Conservation (phyloP, 2,113 vertebrate species). For the Helogale parvula region DNA sequence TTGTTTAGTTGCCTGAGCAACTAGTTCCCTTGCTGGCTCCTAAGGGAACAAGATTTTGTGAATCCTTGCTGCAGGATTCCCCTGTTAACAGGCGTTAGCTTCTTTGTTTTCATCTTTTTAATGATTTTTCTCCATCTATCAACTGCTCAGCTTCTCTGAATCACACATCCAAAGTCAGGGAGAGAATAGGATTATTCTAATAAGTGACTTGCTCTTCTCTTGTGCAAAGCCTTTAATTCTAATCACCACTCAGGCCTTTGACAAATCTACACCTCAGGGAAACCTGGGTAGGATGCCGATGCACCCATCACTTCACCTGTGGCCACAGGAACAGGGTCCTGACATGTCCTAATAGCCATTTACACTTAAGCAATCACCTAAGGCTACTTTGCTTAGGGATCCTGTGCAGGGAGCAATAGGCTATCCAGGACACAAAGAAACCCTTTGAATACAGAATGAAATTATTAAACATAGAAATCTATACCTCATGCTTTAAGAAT, state of each 20-base stretch:
- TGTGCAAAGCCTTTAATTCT: background rate
- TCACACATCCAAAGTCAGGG: slow-evolving; percentile 4
- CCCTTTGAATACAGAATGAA: background rate
- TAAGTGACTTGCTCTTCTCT: background rate
- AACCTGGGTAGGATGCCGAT: background rate
- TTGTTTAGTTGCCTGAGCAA: background rate
- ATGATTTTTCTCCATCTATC: background rate
- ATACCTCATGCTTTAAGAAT: background rate
- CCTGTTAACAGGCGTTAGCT: background rate
- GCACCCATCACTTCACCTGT: background rate
- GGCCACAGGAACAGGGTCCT: background rate
- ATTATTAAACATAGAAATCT: background rate
- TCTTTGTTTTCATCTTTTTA: slow-evolving; percentile 16
- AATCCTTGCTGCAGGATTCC: background rate
- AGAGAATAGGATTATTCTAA: background rate
- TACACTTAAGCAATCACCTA: background rate
- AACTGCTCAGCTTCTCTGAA: slow-evolving; percentile 13
- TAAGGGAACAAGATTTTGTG: background rate
- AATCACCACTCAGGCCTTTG: background rate
- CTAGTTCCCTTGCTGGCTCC: background rate
- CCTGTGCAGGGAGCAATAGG: background rate
- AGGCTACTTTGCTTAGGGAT: background rate
- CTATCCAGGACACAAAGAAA: background rate
- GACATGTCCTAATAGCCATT: background rate
- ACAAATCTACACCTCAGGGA: background rate